Percentiles rank a stretch among this genome's conserved stretches.
Evolutionary conservation across 2,113 vertebrate species (phyloP).

Genomic region (Psophia crepitans): DNA sequence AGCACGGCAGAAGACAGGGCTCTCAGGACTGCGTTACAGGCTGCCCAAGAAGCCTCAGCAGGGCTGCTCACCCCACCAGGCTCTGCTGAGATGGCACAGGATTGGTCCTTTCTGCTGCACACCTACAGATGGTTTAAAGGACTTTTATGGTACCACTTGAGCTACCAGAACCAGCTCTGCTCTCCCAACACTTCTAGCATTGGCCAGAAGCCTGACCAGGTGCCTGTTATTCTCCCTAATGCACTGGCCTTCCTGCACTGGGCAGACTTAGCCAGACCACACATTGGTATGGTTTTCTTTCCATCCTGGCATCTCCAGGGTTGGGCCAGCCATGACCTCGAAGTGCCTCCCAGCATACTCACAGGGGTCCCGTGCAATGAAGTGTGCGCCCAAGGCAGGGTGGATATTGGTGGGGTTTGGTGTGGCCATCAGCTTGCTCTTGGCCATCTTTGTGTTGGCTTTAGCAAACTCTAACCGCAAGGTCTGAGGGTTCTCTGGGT

Average conservation of each 20-base stretch:
- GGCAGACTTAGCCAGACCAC: not conserved
- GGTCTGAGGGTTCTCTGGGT: slow-evolving; percentile 98
- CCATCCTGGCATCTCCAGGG: not conserved
- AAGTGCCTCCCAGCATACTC: slow-evolving; percentile 71
- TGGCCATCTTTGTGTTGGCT: slow-evolving; percentile 99
- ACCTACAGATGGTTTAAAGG: not conserved
- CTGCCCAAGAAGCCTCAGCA: not conserved
- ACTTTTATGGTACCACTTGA: not conserved
- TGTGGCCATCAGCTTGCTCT: slow-evolving; percentile 98
- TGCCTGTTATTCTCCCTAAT: not conserved
- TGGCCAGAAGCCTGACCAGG: not conserved
- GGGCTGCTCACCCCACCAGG: not conserved
- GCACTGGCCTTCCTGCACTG: not conserved
- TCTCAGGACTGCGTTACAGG: not conserved
- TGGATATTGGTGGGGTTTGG: slow-evolving; percentile 96
- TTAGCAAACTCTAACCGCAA: slow-evolving; percentile 98
- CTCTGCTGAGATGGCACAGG: not conserved
- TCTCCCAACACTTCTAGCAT: not conserved
- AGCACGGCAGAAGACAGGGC: not conserved
- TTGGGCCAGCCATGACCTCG: not conserved
- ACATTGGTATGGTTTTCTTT: not conserved
- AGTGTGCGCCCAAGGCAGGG: slow-evolving; percentile 96
- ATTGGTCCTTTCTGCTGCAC: not conserved
- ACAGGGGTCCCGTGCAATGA: slow-evolving; percentile 99
- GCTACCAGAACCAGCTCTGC: not conserved